Percentiles rank a stretch among this genome's conserved stretches.
These are phyloP conservation scores for Blastobasis adustella DNA, from an alignment of 2,888 invertebrate genomes.

Conservation along the genomic window DNA sequence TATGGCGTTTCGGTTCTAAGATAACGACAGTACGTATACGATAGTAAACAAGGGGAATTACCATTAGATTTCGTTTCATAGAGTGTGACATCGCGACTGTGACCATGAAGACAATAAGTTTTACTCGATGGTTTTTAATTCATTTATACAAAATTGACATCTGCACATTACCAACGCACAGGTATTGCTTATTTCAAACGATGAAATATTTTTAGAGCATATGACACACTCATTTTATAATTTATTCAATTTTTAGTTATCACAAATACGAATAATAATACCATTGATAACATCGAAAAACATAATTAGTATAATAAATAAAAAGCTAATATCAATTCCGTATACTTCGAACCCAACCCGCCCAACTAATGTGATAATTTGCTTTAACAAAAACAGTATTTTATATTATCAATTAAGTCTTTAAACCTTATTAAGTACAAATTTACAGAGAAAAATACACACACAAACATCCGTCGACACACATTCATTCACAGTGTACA, in stretches of 20 bases:
- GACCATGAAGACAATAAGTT: too few species aligned
- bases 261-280: conserved; percentile 10
- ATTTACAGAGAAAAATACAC: conserved; percentile 36
- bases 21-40: too few species aligned
- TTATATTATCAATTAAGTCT: conserved; percentile 22
- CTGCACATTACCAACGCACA: conserved; percentile 24
- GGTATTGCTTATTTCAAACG: conserved; percentile 38
- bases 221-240: conserved; percentile 33
- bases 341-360: neutral
- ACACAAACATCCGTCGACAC: conserved; percentile 16
- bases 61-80: too few species aligned
- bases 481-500: conserved; percentile 26
- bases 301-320: conserved; percentile 1
- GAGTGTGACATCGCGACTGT: too few species aligned
- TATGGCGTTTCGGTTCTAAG: too few species aligned
- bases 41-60: too few species aligned
- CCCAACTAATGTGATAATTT: conserved; percentile 2
- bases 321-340: conserved; percentile 1
- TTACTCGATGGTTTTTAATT: conserved; percentile 33
- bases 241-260: conserved; percentile 39
- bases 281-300: conserved; percentile 4
- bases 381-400: conserved; percentile 6
- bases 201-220: conserved; percentile 38
- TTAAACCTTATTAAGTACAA: conserved; percentile 53
- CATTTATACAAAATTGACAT: conserved; percentile 51